Percentiles rank a stretch among this genome's conserved stretches.
phyloP scores from a whole-genome alignment of 2,113 vertebrate species.

The Pangasianodon hypophthalmus region DNA sequence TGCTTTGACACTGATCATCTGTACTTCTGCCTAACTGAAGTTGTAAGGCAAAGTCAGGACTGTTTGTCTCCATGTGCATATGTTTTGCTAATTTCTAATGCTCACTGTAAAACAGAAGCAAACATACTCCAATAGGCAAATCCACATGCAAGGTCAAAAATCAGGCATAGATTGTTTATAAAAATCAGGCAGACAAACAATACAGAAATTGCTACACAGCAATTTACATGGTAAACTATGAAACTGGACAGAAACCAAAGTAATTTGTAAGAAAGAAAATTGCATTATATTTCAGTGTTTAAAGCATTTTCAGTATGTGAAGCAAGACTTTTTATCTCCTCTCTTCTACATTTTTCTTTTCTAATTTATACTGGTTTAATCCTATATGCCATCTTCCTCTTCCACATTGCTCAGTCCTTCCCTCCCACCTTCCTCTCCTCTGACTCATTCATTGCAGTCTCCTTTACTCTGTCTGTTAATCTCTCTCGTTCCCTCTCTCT shows the following conservation, averaged over 20 bases:
- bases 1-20: neutral
- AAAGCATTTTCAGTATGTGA: neutral
- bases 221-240: no score
- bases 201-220: no score
- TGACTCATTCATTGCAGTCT: constrained; percentile 44
- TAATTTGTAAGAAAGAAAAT: neutral
- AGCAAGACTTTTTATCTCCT: neutral
- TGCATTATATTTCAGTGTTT: neutral
- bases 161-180: no score
- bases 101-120: neutral
- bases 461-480: constrained; percentile 25
- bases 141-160: no score
- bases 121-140: no score
- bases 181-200: no score
- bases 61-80: neutral
- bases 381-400: constrained; percentile 27
- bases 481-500: constrained; percentile 4
- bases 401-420: constrained; percentile 30
- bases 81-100: neutral
- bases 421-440: constrained; percentile 26
- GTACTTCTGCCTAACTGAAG: neutral
- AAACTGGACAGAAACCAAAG: neutral
- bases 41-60: neutral
- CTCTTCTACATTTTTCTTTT: neutral
- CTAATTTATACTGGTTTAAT: neutral